Evolutionary conservation across 2,888 invertebrate genomes (phyloP).

Genomic region (Leucophenga maculata): DNA sequence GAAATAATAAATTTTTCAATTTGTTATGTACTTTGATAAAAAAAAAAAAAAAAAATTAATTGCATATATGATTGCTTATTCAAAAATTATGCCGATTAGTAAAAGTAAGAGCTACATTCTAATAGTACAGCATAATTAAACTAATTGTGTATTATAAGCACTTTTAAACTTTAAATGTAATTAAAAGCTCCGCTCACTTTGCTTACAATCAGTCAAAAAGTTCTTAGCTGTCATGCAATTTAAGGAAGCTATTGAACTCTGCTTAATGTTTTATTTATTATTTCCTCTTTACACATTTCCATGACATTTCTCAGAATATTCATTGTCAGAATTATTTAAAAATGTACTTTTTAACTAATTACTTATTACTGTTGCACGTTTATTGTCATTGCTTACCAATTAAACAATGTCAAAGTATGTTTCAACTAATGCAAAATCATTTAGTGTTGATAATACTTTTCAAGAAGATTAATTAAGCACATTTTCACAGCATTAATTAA

Average conservation of each 20-base stretch:
- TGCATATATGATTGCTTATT: background rate
- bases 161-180: too few relatives aligned
- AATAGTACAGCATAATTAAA: too few relatives aligned
- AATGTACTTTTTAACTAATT: background rate
- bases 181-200: too few relatives aligned
- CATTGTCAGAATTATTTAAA: background rate
- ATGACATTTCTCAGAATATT: background rate
- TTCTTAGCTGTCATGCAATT: too few relatives aligned
- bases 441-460: conserved; percentile 5
- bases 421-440: conserved; percentile 1
- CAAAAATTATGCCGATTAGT: background rate
- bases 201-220: too few relatives aligned
- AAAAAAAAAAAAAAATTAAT: background rate
- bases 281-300: conserved; percentile 4
- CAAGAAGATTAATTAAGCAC: conserved; percentile 54
- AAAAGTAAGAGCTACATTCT: too few relatives aligned
- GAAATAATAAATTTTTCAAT: too few relatives aligned
- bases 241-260: conserved; percentile 1
- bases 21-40: too few relatives aligned
- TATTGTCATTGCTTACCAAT: conserved; percentile 31
- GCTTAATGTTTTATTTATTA: background rate
- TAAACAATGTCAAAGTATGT: conserved; percentile 51
- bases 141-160: background rate
- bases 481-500: conserved; percentile 58
- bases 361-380: background rate